phyloP scores from a whole-genome alignment of 2,797 vertebrate species.

The Sarcophilus harrisii region DNA sequence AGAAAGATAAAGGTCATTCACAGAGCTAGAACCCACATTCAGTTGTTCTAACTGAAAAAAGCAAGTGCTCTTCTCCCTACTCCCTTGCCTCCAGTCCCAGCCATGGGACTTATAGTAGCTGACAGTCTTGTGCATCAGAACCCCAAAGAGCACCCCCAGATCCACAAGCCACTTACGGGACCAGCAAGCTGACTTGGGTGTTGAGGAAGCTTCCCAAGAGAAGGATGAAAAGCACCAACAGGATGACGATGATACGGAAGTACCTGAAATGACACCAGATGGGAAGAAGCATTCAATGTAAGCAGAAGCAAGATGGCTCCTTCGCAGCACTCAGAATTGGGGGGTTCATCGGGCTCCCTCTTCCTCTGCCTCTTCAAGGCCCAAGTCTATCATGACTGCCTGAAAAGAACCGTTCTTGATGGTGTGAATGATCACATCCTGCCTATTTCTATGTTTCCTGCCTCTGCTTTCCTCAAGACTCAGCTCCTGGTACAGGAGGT shows the following conservation, averaged over 20 bases:
- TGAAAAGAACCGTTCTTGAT: neutral
- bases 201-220: constrained; percentile 22
- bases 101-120: neutral
- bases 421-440: neutral
- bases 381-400: too few relatives aligned
- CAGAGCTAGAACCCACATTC: neutral
- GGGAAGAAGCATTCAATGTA: neutral
- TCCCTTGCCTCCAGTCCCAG: neutral
- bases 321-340: neutral
- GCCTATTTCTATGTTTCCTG: neutral
- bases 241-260: neutral
- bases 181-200: neutral
- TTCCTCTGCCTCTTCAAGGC: neutral
- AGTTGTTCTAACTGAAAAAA: neutral
- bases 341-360: neutral
- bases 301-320: neutral
- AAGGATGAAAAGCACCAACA: constrained; percentile 21
- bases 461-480: neutral
- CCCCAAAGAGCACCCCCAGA: neutral
- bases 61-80: neutral
- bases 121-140: neutral
- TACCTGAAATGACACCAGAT: constrained; percentile 37
- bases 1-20: neutral
- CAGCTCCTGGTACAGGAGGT: neutral
- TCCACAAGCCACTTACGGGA: constrained; percentile 13